Base-by-base conservation (phyloP, 2,797 vertebrate genomes). In the Ctenosaura bakeri region DNA sequence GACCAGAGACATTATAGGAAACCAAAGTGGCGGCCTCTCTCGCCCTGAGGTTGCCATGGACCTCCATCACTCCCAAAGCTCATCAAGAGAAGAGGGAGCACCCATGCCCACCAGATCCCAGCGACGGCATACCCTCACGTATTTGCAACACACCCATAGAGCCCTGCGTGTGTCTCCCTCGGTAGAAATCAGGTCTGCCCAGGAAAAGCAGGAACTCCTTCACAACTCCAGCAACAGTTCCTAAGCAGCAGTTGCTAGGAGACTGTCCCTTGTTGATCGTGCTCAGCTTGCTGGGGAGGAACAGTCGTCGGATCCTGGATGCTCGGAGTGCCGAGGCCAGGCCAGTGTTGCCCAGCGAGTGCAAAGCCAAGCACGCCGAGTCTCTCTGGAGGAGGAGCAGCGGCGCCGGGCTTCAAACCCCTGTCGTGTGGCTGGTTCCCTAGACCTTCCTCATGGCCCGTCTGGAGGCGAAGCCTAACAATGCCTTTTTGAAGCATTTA, bases 191-290 rank as follows among this genome's bases (percentile, higher is more conserved):
- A 62, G 12, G 62, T 18, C 56, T 10, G 59, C 16, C 0, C 77
- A 46, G 5, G 1, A 54, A 38, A n/a, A 69, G 66, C 66, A 69
- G 66, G 95, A 96, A 96, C 95, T 93, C 91, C 85, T 92, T 85
- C 83, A 69, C 89, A 93, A 91, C 91, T 86, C 73, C 42, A 87
- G 96, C 93, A 90, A 79, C 96, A 76, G 97, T 97, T 97, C 96
- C 98, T 93, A 97, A 97, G 96, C 94, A 96, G 95, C 93, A 0
- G 95, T 97, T 97, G 97, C 97, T 96, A 32, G 71, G 96, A 95
- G 96, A 97, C 96, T 74, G 77, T 83, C 91, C 94, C 89, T 91
- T 97, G 97, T 97, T 97, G 94, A 95, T 88, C 81, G 88, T 88
- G 64, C 91, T 38, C 64, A 71, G 50, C 87, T 90, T 80, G 54